Base-by-base conservation (phyloP, 2,888 invertebrate genomes). In the Cephus spinipes region DNA sequence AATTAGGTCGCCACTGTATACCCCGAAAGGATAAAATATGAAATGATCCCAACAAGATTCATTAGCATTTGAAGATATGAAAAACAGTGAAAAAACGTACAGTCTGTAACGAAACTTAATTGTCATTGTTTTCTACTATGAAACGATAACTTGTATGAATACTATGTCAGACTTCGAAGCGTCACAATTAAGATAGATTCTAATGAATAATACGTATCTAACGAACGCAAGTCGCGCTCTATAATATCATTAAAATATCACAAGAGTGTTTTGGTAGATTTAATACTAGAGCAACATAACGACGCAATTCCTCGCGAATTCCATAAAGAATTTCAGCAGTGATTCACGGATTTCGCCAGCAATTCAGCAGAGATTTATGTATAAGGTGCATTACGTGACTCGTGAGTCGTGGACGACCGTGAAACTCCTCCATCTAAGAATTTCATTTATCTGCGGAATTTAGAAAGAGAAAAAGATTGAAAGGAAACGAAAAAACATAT, bases 221-320 rank as follows among this genome's bases (percentile, higher is more conserved):
- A 12, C 71, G 71, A 71, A 71, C 40, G 71, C 71, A 12, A 4
- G 11, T 71, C 71, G 71, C 32, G 71, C 32, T 71, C 31, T 71
- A 71, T 71, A 55, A 15, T 71, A 71, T 31, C 12, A 71, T 71
- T 30, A 15, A 71, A 71, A 32, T 30, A 30, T 71, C 31, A 31
- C 71, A 71, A 71, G 15, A 71, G 71, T 71, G 71, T 71, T 71
- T 71, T 33, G 11, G 32, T 71, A 71, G 71, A 55, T 55, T 23
- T 55, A 55, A 55, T 9, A 23, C 23, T 55, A 55, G 40, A 55
- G 23, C 2, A 6, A 55, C 40, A 9, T 55, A 55, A 15, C 6
- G 40, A 55, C 40, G 40, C 23, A 55, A 55, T 55, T 55, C 23
- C 40, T 55, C 23, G 9, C 40, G 23, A 23, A 55, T 55, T 55